Evolutionary conservation across 2,888 invertebrate species (phyloP).

Genomic region (Liopterus haemorrhoidalis): DNA sequence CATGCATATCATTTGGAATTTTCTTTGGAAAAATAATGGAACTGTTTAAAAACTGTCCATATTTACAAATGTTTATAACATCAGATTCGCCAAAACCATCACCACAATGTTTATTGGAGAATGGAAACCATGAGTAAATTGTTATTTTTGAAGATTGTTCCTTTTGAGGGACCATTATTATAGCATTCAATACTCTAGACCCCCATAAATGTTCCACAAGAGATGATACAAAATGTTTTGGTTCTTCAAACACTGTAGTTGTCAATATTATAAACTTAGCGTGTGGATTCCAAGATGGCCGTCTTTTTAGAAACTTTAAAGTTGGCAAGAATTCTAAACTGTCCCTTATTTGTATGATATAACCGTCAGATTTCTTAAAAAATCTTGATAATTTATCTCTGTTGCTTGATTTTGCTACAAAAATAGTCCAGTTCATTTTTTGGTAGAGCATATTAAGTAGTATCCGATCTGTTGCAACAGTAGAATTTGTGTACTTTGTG

Average conservation of each 20-base stretch:
- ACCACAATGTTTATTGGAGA: conserved; percentile 11
- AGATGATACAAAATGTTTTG: not conserved
- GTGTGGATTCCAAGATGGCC: conserved; percentile 14
- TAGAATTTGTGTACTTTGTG: conserved; percentile 13
- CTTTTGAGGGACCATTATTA: conserved; percentile 11
- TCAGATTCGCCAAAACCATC: conserved; percentile 5
- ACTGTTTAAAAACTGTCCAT: conserved; percentile 25
- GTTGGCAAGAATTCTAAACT: not conserved
- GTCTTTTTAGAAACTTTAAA: not conserved
- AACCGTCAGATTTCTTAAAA: conserved; percentile 2
- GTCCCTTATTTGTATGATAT: conserved; percentile 2
- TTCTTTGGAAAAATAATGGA: conserved; percentile 35
- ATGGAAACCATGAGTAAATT: conserved; percentile 17
- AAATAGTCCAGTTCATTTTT: not conserved
- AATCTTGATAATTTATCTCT: not conserved
- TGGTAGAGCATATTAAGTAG: conserved; percentile 11
- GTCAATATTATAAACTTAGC: conserved; percentile 15
- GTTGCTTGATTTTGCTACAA: conserved; percentile 1
- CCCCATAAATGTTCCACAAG: conserved; percentile 12
- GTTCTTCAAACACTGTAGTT: conserved; percentile 1
- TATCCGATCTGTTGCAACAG: conserved; percentile 16
- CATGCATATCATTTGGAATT: conserved; percentile 36
- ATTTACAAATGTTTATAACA: conserved; percentile 18
- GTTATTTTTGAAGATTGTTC: not conserved
- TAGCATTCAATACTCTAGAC: conserved; percentile 4